A percentile compares a stretch with the other conserved stretches of the same genome.
phyloP scores from a whole-genome alignment of 2,113 vertebrate species.

The Oncorhynchus clarkii region DNA sequence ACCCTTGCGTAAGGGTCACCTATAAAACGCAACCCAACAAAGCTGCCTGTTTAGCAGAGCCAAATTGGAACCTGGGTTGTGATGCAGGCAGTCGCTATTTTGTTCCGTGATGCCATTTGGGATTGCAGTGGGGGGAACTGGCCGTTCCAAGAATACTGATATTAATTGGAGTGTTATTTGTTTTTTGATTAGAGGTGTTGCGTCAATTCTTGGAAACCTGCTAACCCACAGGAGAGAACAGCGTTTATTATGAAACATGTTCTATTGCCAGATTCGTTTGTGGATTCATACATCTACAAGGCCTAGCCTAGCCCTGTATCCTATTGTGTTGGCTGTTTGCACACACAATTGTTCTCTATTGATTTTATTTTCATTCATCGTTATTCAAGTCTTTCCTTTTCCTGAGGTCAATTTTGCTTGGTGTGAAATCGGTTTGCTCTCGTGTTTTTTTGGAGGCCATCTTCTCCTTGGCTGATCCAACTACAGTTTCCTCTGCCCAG shows the following conservation, averaged over 20 bases:
- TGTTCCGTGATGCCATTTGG: constrained; percentile 19
- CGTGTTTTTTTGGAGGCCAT: not conserved
- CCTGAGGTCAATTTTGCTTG: not conserved
- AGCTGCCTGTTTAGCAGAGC: not conserved
- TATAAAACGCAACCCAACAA: constrained; percentile 11
- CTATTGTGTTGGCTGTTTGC: too few species aligned
- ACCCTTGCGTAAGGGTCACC: not conserved
- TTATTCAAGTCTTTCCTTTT: not conserved
- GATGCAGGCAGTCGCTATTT: not conserved
- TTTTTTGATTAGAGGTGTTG: constrained; percentile 22
- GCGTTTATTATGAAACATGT: too few species aligned
- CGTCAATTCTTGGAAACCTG: not conserved
- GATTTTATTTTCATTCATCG: not conserved
- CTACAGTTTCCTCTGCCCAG: constrained; percentile 32
- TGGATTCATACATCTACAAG: too few species aligned
- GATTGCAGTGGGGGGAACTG: not conserved
- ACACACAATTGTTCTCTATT: not conserved
- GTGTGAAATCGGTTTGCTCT: not conserved
- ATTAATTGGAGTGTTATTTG: constrained; percentile 31
- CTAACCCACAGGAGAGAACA: not conserved
- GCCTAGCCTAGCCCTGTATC: too few species aligned
- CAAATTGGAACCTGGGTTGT: not conserved
- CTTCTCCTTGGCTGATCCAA: constrained; percentile 12
- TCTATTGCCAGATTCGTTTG: too few species aligned
- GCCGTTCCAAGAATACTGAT: not conserved